Conservation (phyloP, 2,113 vertebrate genomes). For the Mionectes macconnelli region DNA sequence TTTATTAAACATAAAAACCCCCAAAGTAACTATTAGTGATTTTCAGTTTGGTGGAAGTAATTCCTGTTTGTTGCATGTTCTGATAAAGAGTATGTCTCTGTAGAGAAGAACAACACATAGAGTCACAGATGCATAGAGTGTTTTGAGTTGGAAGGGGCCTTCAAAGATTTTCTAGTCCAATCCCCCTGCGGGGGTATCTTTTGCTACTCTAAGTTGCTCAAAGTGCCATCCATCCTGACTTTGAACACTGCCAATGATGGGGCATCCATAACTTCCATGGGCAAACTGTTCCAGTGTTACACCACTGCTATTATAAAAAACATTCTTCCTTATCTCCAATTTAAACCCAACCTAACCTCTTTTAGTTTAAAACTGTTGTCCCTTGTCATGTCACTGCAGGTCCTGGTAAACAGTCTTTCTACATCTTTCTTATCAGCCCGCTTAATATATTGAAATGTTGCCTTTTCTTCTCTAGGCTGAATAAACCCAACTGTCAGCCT, state of each 20-base stretch:
- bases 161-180: neutral
- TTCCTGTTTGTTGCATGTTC: neutral
- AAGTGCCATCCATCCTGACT: neutral
- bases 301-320: fast-evolving
- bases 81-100: neutral
- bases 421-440: neutral
- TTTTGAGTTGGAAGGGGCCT: neutral
- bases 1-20: neutral
- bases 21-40: neutral
- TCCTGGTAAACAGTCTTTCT: neutral
- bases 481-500: neutral
- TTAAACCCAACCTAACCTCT: neutral
- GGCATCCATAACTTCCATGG: neutral
- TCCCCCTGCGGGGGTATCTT: neutral
- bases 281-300: neutral
- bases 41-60: neutral
- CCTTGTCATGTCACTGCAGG: neutral
- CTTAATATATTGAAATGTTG: neutral
- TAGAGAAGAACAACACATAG: neutral
- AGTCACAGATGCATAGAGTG: neutral
- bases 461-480: neutral
- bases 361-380: neutral
- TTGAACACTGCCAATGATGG: neutral
- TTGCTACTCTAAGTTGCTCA: neutral
- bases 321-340: neutral